Base-by-base conservation (phyloP, 2,888 invertebrate species). In the Loripinus fragilis region DNA sequence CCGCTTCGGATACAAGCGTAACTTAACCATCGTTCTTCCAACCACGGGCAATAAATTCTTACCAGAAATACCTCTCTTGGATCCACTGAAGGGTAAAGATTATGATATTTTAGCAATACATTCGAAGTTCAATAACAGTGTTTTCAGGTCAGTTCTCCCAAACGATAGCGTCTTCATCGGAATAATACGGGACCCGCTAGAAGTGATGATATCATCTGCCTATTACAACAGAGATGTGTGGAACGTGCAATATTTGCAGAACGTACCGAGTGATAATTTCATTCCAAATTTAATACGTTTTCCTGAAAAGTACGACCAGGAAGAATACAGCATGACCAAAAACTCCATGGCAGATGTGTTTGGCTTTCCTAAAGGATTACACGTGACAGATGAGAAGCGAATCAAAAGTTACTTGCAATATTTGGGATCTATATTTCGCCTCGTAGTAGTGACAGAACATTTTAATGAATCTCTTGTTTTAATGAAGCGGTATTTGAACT, bases 21-120 rank as follows among this genome's bases (percentile, higher is more conserved):
- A 85, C 50, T 42, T 88, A 28, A 81, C 80, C 2, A 81, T 87
- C 67, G 71, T 87, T 2, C 76, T 88, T 15, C 87, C 87, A 5
- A 71, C 48, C 2, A 72, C 64, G 30, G 78, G 70, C 20, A 71
- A 74, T 33, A 76, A 83, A 50, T 76, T 83, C 52, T 74, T 74
- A 7, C 23, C 65, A 20, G 67, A 71, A 38, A 50, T 45, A 35
- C 25, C 55, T 20, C 50, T 83, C 35, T 42, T 83, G 25, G 74
- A 76, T 41, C 73, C 71, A 23, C 33, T 48, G 41, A 48, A 68
- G 25, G 78, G 80, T 28, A 64, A 52, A 33, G 50, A 28, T 30
- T 71, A 78, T 52, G 78, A 80, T 33, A 80, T 83, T 20, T 45
- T 83, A 25, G 78, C 83, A 25, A 60, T 83, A 42, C 83, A 83